Conservation (phyloP, 2,113 vertebrate genomes). For the Speoplatyrhinus poulsoni region DNA sequence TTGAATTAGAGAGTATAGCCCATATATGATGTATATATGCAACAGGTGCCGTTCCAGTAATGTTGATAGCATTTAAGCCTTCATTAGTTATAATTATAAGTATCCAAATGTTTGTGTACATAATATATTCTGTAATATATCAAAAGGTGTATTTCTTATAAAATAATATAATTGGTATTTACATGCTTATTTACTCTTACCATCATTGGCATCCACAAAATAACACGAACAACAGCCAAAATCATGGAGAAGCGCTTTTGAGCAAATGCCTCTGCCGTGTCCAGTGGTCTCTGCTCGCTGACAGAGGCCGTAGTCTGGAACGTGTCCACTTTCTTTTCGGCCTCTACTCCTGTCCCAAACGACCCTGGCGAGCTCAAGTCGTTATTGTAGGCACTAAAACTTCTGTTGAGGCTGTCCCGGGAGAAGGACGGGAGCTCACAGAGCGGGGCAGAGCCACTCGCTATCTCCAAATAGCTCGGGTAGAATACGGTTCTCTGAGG, state of each 20-base stretch:
- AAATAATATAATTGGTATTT: background rate
- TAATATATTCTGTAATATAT: slow-evolving; percentile 17
- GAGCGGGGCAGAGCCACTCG: slow-evolving; percentile 68
- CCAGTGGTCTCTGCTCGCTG: slow-evolving; percentile 45
- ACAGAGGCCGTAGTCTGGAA: slow-evolving; percentile 46
- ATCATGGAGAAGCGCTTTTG: slow-evolving; percentile 95
- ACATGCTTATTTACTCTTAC: slow-evolving; percentile 73
- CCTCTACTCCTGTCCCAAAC: slow-evolving; percentile 36
- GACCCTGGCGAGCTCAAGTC: slow-evolving; percentile 57
- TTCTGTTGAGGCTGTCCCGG: slow-evolving; percentile 72
- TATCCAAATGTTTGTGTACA: too few relatives aligned
- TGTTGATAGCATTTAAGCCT: too few relatives aligned
- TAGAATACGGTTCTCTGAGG: slow-evolving; percentile 70
- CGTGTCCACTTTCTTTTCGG: slow-evolving; percentile 48
- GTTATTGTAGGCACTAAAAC: slow-evolving; percentile 65
- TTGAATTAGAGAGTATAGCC: background rate
- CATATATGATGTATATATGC: background rate
- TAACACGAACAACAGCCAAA: slow-evolving; percentile 84
- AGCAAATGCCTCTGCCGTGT: slow-evolving; percentile 78
- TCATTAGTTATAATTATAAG: too few relatives aligned
- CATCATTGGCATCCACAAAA: slow-evolving; percentile 98
- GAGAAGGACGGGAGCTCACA: slow-evolving; percentile 68
- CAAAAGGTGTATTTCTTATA: background rate
- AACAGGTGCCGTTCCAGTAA: too few relatives aligned
- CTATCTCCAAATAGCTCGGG: slow-evolving; percentile 71